Evolutionary conservation across 1,140 invertebrate species (phyloP).

Genomic region (Sinella curviseta): DNA sequence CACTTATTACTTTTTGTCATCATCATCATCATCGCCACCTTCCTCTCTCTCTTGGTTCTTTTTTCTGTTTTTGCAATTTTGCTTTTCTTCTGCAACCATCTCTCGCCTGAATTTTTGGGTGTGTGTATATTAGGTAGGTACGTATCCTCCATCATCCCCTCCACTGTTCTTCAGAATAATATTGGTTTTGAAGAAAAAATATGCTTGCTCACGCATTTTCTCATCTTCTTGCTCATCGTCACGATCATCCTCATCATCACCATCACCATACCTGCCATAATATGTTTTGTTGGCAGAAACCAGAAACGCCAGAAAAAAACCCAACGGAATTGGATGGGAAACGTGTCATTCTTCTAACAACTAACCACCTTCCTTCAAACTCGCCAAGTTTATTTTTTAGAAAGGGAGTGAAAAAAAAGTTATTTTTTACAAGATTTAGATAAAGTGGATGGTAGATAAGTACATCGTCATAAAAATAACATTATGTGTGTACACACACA

Average conservation of each 20-base stretch:
- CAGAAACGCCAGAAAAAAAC: not conserved
- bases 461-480: not conserved
- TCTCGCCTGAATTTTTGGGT: not conserved
- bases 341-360: not conserved
- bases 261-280: not conserved
- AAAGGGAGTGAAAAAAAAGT: not conserved
- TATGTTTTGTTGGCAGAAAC: not conserved
- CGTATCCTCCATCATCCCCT: too few species aligned
- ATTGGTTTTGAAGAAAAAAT: slow-evolving; percentile 1
- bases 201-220: slow-evolving; percentile 10
- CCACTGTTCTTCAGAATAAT: not conserved
- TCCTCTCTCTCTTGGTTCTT: too few species aligned
- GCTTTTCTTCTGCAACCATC: too few species aligned
- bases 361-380: not conserved
- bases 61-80: too few species aligned
- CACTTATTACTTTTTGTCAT: too few species aligned
- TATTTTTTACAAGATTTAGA: not conserved
- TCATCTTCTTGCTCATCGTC: not conserved
- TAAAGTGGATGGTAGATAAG: not conserved
- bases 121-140: not conserved
- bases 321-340: not conserved
- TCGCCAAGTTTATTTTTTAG: not conserved
- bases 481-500: not conserved
- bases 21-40: too few species aligned
- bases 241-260: not conserved